Percentiles rank a stretch among this genome's conserved stretches.
Conservation (phyloP, 2,797 vertebrate species). For the Alfaro cultratus region DNA sequence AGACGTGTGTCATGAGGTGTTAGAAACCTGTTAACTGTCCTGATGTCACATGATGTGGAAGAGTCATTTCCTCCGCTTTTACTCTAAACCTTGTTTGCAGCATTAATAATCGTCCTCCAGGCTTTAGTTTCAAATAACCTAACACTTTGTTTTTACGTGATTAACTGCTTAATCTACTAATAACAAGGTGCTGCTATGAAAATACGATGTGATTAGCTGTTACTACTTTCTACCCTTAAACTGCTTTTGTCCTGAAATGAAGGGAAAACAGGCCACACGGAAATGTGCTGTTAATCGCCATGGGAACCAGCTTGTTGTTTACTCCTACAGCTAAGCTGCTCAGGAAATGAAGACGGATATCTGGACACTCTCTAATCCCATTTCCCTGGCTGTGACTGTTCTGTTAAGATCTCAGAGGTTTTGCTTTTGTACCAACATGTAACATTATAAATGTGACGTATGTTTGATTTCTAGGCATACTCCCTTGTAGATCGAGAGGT, state of each 20-base stretch:
- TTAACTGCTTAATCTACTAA: background rate
- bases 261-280: constrained; percentile 9
- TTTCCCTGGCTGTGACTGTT: constrained; percentile 11
- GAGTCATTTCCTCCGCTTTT: background rate
- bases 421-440: constrained; percentile 22
- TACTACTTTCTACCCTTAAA: constrained; percentile 4
- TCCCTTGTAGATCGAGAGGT: constrained; percentile 98
- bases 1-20: background rate
- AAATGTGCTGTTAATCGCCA: constrained; percentile 8
- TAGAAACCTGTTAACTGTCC: background rate
- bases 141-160: background rate
- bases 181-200: background rate
- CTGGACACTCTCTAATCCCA: constrained; percentile 15
- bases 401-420: constrained; percentile 22
- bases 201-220: background rate
- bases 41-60: background rate
- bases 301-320: constrained; percentile 25
- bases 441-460: background rate
- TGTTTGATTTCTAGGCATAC: constrained; percentile 85
- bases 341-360: constrained; percentile 45
- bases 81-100: background rate
- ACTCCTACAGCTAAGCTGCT: constrained; percentile 10
- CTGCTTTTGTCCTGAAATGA: constrained; percentile 19
- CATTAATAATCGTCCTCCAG: background rate
- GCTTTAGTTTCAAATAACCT: background rate